phyloP scores from a whole-genome alignment of 2,888 invertebrate species.

The Hirtodrosophila alboralis region DNA sequence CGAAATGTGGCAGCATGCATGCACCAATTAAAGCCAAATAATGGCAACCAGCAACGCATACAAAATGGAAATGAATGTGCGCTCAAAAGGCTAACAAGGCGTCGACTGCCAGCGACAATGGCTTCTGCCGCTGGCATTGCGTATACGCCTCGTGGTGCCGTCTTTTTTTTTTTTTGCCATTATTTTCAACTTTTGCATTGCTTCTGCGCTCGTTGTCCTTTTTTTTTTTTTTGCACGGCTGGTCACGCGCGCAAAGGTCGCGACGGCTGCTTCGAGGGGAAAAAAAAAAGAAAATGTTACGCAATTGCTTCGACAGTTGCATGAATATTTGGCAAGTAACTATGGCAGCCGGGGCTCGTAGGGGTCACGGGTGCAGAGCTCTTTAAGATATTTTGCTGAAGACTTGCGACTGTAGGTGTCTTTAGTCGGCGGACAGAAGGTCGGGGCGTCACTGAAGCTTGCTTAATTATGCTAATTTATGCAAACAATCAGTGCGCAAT shows the following conservation, averaged over 20 bases:
- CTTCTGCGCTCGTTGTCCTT: slow-evolving; percentile 24
- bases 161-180: slow-evolving; percentile 25
- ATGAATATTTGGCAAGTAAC: slow-evolving; percentile 26
- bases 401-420: slow-evolving; percentile 9
- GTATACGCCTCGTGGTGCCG: slow-evolving; percentile 62
- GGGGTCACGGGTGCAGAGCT: slow-evolving; percentile 3
- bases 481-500: slow-evolving; percentile 75
- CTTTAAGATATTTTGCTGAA: slow-evolving; percentile 36
- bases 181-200: slow-evolving; percentile 65
- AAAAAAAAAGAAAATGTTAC: slow-evolving; percentile 46
- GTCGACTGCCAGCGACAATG: slow-evolving; percentile 49
- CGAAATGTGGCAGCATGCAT: slow-evolving; percentile 50
- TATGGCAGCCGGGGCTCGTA: too few species aligned
- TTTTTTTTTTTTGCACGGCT: slow-evolving; percentile 50
- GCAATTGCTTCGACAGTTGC: slow-evolving; percentile 52
- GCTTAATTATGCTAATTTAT: slow-evolving; percentile 78
- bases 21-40: slow-evolving; percentile 79
- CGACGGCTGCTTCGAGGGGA: too few species aligned
- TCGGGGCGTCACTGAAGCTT: slow-evolving; percentile 37
- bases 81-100: slow-evolving; percentile 72
- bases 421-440: not conserved
- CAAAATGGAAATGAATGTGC: slow-evolving; percentile 73
- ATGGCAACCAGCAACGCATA: slow-evolving; percentile 75
- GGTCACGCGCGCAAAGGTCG: slow-evolving; percentile 61
- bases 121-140: slow-evolving; percentile 54